Percentiles rank a stretch among this genome's conserved stretches.
These are phyloP conservation scores for Entelurus aequoreus DNA, from an alignment of 2,113 vertebrate species.

Conservation along the genomic window DNA sequence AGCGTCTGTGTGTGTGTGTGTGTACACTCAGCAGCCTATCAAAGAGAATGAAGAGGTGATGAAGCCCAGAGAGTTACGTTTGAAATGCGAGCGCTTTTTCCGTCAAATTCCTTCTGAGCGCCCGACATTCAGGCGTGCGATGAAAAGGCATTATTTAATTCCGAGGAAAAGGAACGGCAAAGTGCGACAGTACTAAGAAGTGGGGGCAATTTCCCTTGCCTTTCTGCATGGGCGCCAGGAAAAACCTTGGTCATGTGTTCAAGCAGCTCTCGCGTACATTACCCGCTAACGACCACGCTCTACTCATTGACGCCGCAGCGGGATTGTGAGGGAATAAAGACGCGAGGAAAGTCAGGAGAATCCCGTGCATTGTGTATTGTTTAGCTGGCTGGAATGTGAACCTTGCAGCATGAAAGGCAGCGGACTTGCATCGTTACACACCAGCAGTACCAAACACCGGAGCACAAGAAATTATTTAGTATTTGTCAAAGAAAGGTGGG, in stretches of 20 bases:
- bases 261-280: constrained; percentile 6
- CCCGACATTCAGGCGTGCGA: constrained; percentile 22
- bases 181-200: constrained; percentile 22
- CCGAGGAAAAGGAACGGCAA: constrained; percentile 30
- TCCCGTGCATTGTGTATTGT: no score
- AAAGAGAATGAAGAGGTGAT: constrained; percentile 39
- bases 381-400: no score
- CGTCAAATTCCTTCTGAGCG: constrained; percentile 50
- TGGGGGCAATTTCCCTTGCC: constrained; percentile 33
- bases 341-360: no score
- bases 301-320: no score
- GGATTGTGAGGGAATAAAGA: no score
- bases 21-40: constrained; percentile 35
- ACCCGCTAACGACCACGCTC: no score
- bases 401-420: no score
- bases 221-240: constrained; percentile 24
- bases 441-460: no score
- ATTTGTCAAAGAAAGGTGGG: no score
- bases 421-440: no score
- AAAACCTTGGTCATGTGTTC: constrained; percentile 16
- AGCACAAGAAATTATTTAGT: no score
- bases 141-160: constrained; percentile 73
- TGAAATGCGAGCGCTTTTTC: constrained; percentile 51
- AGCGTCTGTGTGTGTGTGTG: constrained; percentile 34
- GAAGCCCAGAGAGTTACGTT: constrained; percentile 44